Evolutionary conservation across 2,797 vertebrate genomes (phyloP), one percentile per base, ranked within the genome.

Genomic region (Lepilemur septentrionalis): DNA sequence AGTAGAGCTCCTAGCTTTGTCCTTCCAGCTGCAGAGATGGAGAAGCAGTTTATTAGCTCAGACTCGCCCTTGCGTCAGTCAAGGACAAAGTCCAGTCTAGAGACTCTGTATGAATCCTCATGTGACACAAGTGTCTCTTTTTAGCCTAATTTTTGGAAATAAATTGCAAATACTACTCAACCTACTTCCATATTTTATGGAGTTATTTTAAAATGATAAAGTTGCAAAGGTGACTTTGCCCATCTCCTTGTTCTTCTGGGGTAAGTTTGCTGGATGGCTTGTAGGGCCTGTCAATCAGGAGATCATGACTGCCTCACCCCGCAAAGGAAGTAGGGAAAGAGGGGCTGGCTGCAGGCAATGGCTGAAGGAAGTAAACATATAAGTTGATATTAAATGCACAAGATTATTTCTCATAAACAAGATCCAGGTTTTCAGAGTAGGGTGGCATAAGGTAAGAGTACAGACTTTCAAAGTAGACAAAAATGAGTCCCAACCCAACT

Each of bases 171-270:
- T 0, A 0, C 52, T 85, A 8, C 7, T 72, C 89, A 96, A 89
- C 70, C 96, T 97, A 97, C 75, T 95, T 82, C 63, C 94, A 25
- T 70, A 88, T 91, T 11, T 7, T 76, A 69, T 82, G 67, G 61
- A 95, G 11, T 87, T 95, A 12, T 87, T 52, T 11, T 52, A 69
- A 76, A 72, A 88, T 96, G 84, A 79, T 89, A 61, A 94, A 93
- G 76, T 48, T 82, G 35, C 35, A 69, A 76, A 4, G 52, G 55
- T 92, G 52, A 17, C 93, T 97, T 94, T 69, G 59, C n/a, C 73
- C 91, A 50, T 75, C 93, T 78, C 96, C 15, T 73, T 10, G 0
- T 91, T 97, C 7, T 1, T 94, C 59, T 75, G 43, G 50, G 70
- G 65, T 61, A 25, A 75, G 35, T 70, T 57, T 89, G 20, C 28